Evolutionary conservation across 2,797 vertebrate species (phyloP), one percentile per base, ranked within the genome.

Genomic region (Pyrocephalus nanus): DNA sequence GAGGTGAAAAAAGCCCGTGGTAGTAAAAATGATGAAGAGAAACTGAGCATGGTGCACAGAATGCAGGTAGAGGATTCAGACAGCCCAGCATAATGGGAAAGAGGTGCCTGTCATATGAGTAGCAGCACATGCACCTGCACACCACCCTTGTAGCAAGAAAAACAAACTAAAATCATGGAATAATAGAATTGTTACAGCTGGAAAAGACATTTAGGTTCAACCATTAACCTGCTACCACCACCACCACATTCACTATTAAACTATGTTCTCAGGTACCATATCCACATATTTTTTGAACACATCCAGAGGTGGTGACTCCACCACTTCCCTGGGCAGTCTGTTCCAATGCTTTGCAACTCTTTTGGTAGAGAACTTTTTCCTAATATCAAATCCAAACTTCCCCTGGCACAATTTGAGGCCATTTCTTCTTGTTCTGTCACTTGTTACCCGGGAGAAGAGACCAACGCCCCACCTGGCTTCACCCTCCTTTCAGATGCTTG

Each of bases 81-180:
- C 25, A 77, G 50, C 21, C 36, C 32, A 25, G 36, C 25, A 30
- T 29, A 9, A 8, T 14, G 48, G 43, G 25, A 48, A 55, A 11
- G 1, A 7, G 42, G n/a, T 55, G 27, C 29, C 57, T 67, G 20
- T 42, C 17, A 1, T 38, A 0, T 3, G 29, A 74, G 16, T 6
- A 45, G 30, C 43, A 77, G 53, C 23, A 47, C 3, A 2, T 11
- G 30, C 30, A 47, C 43, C 53, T 71, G 22, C 30, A 78, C 25
- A 32, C 8, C 16, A 8, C 6, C 38, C 36, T 27, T 54, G 12
- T 5, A 40, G 15, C 45, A 60, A n/a, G 15, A 40, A 69, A 77
- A 71, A 64, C 8, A 38, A n/a, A 74, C 16, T 11, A 72, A 66
- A 93, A 50, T 51, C 38, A 58, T 3, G 45, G 25, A 58, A 45